Conservation (phyloP, 2,888 invertebrate genomes). For the Amblyjoppa fuscipennis region DNA sequence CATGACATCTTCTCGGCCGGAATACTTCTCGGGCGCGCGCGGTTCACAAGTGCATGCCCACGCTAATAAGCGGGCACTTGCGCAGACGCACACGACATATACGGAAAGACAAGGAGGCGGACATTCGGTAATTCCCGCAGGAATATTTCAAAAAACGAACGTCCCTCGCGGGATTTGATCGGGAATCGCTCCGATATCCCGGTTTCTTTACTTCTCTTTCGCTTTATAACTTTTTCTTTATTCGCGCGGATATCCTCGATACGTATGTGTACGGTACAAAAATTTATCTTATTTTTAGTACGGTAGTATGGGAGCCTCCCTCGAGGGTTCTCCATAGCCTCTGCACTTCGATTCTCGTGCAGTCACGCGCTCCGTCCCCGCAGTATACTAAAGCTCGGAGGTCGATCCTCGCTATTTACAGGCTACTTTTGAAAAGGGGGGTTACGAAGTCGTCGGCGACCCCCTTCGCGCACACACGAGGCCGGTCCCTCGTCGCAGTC, state of each 20-base stretch:
- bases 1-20: too few relatives aligned
- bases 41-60: too few relatives aligned
- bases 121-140: slow-evolving; percentile 33
- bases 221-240: slow-evolving; percentile 50
- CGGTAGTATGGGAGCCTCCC: slow-evolving; percentile 12
- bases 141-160: slow-evolving; percentile 57
- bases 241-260: slow-evolving; percentile 50
- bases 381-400: neutral
- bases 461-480: neutral
- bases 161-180: slow-evolving; percentile 57
- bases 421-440: slow-evolving; percentile 35
- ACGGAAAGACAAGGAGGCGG: slow-evolving; percentile 24
- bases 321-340: slow-evolving; percentile 42
- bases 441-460: neutral
- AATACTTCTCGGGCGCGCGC: too few relatives aligned
- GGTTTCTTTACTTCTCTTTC: slow-evolving; percentile 37
- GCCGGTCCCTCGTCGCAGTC: slow-evolving; percentile 12
- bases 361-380: neutral
- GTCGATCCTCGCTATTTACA: slow-evolving; percentile 51
- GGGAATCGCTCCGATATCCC: slow-evolving; percentile 8
- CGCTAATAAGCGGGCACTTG: too few relatives aligned
- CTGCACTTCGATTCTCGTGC: slow-evolving; percentile 46
- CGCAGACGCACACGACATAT: neutral
- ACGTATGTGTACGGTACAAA: slow-evolving; percentile 39
- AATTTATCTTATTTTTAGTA: slow-evolving; percentile 29